Conservation (phyloP, 2,113 vertebrate genomes). For the Muscicapa adusta region DNA sequence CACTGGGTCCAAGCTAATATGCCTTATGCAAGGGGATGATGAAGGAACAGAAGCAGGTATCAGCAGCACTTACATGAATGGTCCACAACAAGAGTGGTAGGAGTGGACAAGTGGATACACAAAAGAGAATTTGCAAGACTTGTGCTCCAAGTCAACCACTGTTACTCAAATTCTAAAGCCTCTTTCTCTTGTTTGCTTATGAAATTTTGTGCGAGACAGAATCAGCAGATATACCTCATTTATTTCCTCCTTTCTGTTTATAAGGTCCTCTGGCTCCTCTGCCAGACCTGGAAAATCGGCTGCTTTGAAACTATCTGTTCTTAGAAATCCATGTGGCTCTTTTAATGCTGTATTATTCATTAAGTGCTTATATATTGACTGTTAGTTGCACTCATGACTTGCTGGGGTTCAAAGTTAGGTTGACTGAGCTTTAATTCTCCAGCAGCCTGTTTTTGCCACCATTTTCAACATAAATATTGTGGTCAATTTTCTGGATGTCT, state of each 20-base stretch:
- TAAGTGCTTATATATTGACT: not conserved
- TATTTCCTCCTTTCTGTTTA: not conserved
- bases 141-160: not conserved
- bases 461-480: not conserved
- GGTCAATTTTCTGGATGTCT: not conserved
- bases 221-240: not conserved
- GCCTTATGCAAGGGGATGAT: not conserved
- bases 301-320: not conserved
- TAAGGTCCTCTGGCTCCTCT: not conserved
- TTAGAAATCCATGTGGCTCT: not conserved
- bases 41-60: not conserved
- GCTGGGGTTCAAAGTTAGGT: not conserved
- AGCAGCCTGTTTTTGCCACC: not conserved
- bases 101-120: fast-evolving
- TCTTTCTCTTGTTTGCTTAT: not conserved
- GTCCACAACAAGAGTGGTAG: not conserved
- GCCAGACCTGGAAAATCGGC: not conserved
- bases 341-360: not conserved
- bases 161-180: not conserved
- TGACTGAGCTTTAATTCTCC: not conserved
- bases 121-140: not conserved
- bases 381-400: not conserved
- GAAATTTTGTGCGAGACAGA: not conserved
- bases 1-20: not conserved
- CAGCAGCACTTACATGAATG: not conserved